Conservation (phyloP, 2,888 invertebrate species). For the Malthinus seriepunctatus region DNA sequence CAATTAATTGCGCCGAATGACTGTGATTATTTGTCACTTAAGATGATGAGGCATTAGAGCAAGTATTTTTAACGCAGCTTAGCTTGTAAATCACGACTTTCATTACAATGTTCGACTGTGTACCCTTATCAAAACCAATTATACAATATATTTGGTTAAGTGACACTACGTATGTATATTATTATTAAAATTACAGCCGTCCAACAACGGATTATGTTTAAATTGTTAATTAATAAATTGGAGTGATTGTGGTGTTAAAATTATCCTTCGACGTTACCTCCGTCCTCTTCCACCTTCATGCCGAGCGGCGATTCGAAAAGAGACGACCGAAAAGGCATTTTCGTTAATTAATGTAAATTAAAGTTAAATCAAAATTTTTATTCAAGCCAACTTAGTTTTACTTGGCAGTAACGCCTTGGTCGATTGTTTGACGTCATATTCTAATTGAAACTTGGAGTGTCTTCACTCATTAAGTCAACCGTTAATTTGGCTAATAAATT, state of each 20-base stretch:
- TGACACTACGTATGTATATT: slow-evolving; percentile 51
- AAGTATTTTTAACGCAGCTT: slow-evolving; percentile 24
- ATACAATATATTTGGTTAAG: slow-evolving; percentile 55
- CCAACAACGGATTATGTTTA: slow-evolving; percentile 50
- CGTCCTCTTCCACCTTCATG: slow-evolving; percentile 11
- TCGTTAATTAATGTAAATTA: slow-evolving; percentile 15
- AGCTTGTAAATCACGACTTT: slow-evolving; percentile 24
- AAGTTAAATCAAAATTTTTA: slow-evolving; percentile 7
- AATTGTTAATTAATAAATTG: slow-evolving; percentile 56
- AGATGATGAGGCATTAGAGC: slow-evolving; percentile 50
- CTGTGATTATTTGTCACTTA: slow-evolving; percentile 56
- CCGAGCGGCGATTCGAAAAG: slow-evolving; percentile 7
- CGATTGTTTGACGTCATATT: slow-evolving; percentile 41
- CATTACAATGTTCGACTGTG: slow-evolving; percentile 38
- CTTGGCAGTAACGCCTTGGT: slow-evolving; percentile 35
- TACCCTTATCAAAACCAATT: slow-evolving; percentile 57
- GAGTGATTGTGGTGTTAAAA: slow-evolving; percentile 30
- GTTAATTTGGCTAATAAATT: slow-evolving; percentile 46
- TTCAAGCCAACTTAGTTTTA: slow-evolving; percentile 10
- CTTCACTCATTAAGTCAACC: slow-evolving; percentile 43
- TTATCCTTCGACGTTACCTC: slow-evolving; percentile 21
- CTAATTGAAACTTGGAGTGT: slow-evolving; percentile 36
- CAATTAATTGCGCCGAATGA: slow-evolving; percentile 53
- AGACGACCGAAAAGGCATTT: slow-evolving; percentile 13
- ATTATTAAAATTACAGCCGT: slow-evolving; percentile 53